phyloP scores from a whole-genome alignment of 2,113 vertebrate species.

The Agapornis roseicollis region DNA sequence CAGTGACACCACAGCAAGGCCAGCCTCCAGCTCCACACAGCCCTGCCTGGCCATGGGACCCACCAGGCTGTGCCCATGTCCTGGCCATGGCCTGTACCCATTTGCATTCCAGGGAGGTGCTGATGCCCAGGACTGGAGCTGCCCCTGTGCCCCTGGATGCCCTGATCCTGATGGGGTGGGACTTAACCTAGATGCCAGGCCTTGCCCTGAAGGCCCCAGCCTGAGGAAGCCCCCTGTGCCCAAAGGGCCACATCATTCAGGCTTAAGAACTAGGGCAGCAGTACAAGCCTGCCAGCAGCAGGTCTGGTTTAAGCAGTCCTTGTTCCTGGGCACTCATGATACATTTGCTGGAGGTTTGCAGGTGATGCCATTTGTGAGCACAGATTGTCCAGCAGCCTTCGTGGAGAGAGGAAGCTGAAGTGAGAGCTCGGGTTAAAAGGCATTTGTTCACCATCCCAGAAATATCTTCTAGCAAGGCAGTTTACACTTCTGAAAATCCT shows the following conservation, averaged over 20 bases:
- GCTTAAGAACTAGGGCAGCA: not conserved
- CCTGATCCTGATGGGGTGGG: not conserved
- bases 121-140: not conserved
- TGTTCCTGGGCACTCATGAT: not conserved
- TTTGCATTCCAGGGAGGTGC: not conserved
- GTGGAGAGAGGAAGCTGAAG: not conserved
- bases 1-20: rapidly evolving
- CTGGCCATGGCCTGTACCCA: rapidly evolving
- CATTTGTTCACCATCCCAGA: not conserved
- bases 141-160: not conserved
- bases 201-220: not conserved
- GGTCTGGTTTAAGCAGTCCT: not conserved
- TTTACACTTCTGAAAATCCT: not conserved
- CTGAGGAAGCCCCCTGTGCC: not conserved
- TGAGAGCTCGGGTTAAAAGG: not conserved
- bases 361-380: not conserved
- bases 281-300: not conserved
- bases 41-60: not conserved
- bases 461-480: not conserved
- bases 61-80: rapidly evolving
- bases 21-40: not conserved
- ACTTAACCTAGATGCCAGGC: not conserved
- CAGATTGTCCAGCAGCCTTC: not conserved
- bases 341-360: not conserved
- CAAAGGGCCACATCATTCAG: not conserved